A percentile compares a stretch with the other conserved stretches of the same genome.
These are phyloP conservation scores for Cnemophilus loriae DNA, from an alignment of 2,113 vertebrate species.

Conservation along the genomic window DNA sequence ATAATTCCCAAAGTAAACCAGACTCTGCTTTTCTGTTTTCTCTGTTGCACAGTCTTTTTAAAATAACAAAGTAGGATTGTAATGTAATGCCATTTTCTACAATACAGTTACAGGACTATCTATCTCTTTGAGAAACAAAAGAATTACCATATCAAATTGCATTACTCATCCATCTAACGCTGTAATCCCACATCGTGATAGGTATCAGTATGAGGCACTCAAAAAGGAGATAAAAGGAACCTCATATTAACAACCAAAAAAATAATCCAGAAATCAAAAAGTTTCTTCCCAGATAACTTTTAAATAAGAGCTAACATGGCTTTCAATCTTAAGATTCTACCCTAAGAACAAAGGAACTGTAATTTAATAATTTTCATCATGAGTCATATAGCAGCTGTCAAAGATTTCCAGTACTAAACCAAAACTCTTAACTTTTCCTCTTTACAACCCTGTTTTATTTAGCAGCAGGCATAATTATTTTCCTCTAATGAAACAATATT, in stretches of 20 bases:
- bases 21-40: neutral
- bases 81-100: neutral
- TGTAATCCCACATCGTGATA: neutral
- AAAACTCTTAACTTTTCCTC: neutral
- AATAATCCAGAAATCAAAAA: neutral
- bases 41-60: neutral
- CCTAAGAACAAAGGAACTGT: neutral
- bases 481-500: neutral
- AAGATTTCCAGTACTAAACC: neutral
- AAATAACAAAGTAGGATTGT: neutral
- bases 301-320: neutral
- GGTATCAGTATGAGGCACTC: neutral
- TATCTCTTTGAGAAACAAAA: neutral
- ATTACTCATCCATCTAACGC: conserved; percentile 4
- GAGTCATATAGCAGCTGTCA: neutral
- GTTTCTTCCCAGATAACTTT: neutral
- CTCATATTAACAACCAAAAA: neutral
- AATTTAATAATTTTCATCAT: neutral
- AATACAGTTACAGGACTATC: neutral
- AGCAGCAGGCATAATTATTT: neutral
- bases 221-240: neutral
- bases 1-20: neutral
- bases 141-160: neutral
- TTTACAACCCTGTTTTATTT: neutral
- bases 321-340: neutral